Percentiles rank a stretch among this genome's conserved stretches.
Evolutionary conservation across 2,888 invertebrate species (phyloP).

Genomic region (Brachypterus glaber): DNA sequence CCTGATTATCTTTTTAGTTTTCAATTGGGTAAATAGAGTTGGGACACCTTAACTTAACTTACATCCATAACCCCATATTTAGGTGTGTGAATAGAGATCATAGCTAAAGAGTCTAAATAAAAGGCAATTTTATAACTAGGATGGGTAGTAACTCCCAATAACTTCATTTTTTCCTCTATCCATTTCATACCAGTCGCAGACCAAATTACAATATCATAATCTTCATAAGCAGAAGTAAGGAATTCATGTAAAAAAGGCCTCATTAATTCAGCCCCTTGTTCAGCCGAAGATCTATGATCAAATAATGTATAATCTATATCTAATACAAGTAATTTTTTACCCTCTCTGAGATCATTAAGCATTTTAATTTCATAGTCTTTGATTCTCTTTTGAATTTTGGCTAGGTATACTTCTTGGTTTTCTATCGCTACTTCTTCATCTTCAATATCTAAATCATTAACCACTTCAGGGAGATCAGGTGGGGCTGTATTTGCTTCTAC

Average conservation of each 20-base stretch:
- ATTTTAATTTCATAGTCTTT: conserved; percentile 74
- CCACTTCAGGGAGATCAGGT: conserved; percentile 71
- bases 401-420: conserved; percentile 59
- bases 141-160: conserved; percentile 77
- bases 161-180: conserved; percentile 95
- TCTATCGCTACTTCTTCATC: conserved; percentile 70
- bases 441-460: conserved; percentile 86
- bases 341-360: conserved; percentile 70
- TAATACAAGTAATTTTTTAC: conserved; percentile 83
- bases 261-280: conserved; percentile 80
- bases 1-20: too few species aligned
- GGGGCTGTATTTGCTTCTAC: conserved; percentile 74
- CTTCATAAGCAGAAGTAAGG: conserved; percentile 71
- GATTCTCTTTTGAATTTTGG: conserved; percentile 75
- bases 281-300: conserved; percentile 89
- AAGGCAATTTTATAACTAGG: conserved; percentile 85
- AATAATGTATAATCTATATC: conserved; percentile 96
- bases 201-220: conserved; percentile 97
- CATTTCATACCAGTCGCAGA: conserved; percentile 98
- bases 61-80: conserved; percentile 90
- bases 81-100: conserved; percentile 88
- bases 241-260: conserved; percentile 93
- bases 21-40: too few species aligned
- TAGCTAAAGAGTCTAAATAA: conserved; percentile 82
- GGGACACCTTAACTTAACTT: too few species aligned